Evolutionary conservation across 2,888 invertebrate genomes (phyloP), one percentile per base, ranked within the genome.

Genomic region (Cheilosia impressa): DNA sequence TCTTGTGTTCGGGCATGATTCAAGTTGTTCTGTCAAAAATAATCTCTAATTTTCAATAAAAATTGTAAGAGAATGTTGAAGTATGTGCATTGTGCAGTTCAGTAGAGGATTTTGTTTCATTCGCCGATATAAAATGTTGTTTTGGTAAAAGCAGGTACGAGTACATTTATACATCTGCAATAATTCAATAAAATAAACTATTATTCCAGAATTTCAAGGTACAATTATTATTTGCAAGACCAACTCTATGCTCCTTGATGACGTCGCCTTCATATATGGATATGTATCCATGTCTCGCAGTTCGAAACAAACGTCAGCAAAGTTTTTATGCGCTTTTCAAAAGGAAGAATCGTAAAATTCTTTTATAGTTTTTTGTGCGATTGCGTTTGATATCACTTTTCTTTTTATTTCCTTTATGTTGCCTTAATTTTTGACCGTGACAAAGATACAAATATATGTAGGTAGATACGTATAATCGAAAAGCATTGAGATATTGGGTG

Each of bases 321-420:
- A 76, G 75, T 76, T 76, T 76, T 76, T 66, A 76, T 50, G 50
- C 58, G 58, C 47, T 66, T 76, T 58, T 76, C 66, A 41, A 66
- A 75, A 58, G 75, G 38, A 66, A 50, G 58, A 76, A 79, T 85
- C 85, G 80, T 85, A 85, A 85, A 85, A 85, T 76, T 80, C 72
- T 80, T 80, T 85, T 85, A 80, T 76, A 66, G 63, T 66, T 75
- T 79, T 80, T 83, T 80, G 66, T 81, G 66, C 85, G 80, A 76
- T 85, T 80, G 71, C 75, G 76, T 75, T 76, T 85, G 62, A 80
- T 85, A 80, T 73, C 68, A 76, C 58, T 66, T 73, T 73, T 80
- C 62, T 65, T 69, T 73, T 77, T 68, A 53, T 68, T 77, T 47
- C 65, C 50, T 76, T 65, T 55, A 50, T 66, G 66, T 58, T 76